These are phyloP conservation scores for Esox lucius DNA, from an alignment of 2,797 vertebrate species.

Conservation along the genomic window DNA sequence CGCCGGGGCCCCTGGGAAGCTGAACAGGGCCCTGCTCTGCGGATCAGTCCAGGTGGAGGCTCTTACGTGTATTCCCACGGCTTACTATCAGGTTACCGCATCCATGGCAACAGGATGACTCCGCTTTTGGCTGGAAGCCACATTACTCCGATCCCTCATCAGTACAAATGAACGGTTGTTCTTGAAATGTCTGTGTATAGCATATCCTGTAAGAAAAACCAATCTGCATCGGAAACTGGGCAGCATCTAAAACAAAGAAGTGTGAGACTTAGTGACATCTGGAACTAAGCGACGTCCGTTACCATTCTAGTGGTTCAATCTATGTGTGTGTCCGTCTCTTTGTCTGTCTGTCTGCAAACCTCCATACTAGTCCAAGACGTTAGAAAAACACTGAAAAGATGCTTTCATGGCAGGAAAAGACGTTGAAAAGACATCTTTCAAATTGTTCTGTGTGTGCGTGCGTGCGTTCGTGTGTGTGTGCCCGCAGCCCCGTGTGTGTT, in stretches of 20 bases:
- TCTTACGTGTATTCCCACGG: slow-evolving; percentile 68
- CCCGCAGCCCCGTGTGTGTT: slow-evolving; percentile 30
- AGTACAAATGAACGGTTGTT: not conserved
- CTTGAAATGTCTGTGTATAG: slow-evolving; percentile 16
- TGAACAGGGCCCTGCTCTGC: slow-evolving; percentile 20
- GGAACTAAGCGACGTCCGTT: not conserved
- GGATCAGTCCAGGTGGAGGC: slow-evolving; percentile 41
- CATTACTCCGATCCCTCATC: slow-evolving; percentile 2
- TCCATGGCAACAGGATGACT: slow-evolving; percentile 89
- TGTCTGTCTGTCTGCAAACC: slow-evolving; percentile 24
- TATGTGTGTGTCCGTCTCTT: slow-evolving; percentile 19
- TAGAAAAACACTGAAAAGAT: too few species aligned
- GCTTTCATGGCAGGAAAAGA: too few species aligned
- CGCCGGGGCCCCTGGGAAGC: slow-evolving; percentile 46
- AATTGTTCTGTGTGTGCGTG: too few species aligned
- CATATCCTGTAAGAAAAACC: not conserved
- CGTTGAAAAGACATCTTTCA: too few species aligned
- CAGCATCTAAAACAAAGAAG: not conserved
- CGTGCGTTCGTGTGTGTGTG: too few species aligned
- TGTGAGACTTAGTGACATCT: not conserved
- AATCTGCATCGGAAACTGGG: not conserved
- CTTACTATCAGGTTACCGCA: slow-evolving; percentile 88
- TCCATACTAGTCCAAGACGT: too few species aligned
- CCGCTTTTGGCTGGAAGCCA: slow-evolving; percentile 17
- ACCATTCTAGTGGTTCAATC: not conserved